Evolutionary conservation across 2,888 invertebrate genomes (phyloP).

Genomic region (Drosophila imparisetae): DNA sequence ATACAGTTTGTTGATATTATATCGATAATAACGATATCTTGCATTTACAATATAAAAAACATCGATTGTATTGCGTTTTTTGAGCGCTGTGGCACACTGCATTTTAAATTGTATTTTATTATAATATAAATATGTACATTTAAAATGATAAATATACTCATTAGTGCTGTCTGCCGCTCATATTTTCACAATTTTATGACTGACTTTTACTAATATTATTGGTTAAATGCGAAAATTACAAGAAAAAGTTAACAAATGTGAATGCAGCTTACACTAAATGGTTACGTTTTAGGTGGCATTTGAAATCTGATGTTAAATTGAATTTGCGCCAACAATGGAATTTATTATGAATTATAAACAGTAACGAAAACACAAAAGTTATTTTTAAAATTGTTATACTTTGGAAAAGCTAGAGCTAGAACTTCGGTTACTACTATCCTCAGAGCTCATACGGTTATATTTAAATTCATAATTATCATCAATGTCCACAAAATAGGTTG

Average conservation of each 20-base stretch:
- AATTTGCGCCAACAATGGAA: not conserved
- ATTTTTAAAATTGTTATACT: not conserved
- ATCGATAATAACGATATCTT: slow-evolving; percentile 32
- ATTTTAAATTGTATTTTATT: not conserved
- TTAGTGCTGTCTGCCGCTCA: not conserved
- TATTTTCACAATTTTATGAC: not conserved
- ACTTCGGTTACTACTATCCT: not conserved
- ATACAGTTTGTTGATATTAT: slow-evolving; percentile 43
- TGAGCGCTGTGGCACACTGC: not conserved
- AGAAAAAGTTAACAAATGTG: not conserved
- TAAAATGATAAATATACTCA: not conserved
- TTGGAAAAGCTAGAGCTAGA: not conserved
- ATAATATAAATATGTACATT: not conserved
- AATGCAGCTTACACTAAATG: not conserved
- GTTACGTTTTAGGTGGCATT: not conserved
- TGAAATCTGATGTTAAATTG: not conserved
- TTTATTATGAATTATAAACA: not conserved
- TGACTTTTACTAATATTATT: not conserved
- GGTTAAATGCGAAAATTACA: not conserved
- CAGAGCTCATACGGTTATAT: not conserved
- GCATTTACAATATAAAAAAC: slow-evolving; percentile 11
- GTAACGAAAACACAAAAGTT: not conserved
- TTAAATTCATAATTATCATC: slow-evolving; percentile 86
- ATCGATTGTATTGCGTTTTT: slow-evolving; percentile 10
- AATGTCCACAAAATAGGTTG: slow-evolving; percentile 90